Percentiles rank a stretch among this genome's conserved stretches.
Evolutionary conservation across 2,797 vertebrate species (phyloP).

Genomic region (Prunella strophiata): DNA sequence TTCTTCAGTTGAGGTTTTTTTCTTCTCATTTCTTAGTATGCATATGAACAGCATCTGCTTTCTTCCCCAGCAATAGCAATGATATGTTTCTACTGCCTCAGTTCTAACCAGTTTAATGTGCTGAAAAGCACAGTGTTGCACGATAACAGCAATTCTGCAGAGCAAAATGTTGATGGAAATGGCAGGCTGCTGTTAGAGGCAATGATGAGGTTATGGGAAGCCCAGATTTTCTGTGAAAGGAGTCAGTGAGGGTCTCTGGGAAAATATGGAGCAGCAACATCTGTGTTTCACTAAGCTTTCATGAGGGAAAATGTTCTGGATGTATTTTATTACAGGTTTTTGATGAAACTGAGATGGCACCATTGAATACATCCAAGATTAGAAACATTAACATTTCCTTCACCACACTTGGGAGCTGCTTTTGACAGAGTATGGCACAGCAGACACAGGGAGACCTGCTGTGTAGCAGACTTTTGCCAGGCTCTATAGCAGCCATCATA

Average conservation of each 20-base stretch:
- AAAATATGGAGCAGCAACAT: slow-evolving; percentile 44
- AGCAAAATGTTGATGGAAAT: slow-evolving; percentile 41
- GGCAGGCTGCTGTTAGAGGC: slow-evolving; percentile 14
- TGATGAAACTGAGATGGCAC: slow-evolving; percentile 47
- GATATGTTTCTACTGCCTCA: not conserved
- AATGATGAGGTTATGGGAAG: not conserved
- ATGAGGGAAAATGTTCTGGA: not conserved
- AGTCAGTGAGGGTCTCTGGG: not conserved
- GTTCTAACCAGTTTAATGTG: slow-evolving; percentile 20
- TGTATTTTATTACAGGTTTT: slow-evolving; percentile 29
- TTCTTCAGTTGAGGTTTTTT: not conserved
- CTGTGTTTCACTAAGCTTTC: slow-evolving; percentile 40
- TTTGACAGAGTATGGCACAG: slow-evolving; percentile 19
- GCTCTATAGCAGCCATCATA: not conserved
- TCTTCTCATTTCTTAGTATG: not conserved
- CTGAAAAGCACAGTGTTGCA: not conserved
- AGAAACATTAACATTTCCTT: slow-evolving; percentile 52
- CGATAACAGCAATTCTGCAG: not conserved
- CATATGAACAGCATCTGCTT: not conserved
- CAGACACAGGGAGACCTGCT: slow-evolving; percentile 30
- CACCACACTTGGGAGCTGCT: slow-evolving; percentile 22
- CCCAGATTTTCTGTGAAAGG: not conserved
- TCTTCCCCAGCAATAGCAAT: not conserved
- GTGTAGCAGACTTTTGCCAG: slow-evolving; percentile 45
- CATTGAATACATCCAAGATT: slow-evolving; percentile 35